Percentiles rank a stretch among this genome's conserved stretches.
Evolutionary conservation across 2,797 vertebrate species (phyloP).

Genomic region (Epinephelus coioides): DNA sequence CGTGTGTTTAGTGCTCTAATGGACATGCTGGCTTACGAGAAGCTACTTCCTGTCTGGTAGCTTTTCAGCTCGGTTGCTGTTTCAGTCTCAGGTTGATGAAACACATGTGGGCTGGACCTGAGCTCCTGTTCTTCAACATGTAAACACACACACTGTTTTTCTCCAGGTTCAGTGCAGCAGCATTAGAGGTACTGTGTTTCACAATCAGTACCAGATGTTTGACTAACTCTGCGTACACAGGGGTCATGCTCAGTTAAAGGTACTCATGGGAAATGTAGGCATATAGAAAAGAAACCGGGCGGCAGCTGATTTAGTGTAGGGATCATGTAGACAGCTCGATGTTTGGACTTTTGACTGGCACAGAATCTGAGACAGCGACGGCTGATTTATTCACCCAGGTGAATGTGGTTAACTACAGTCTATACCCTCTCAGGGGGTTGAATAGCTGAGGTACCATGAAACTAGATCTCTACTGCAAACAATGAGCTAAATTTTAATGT

Average conservation of each 20-base stretch:
- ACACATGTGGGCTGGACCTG: constrained; percentile 41
- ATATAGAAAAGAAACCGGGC: constrained; percentile 13
- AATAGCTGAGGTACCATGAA: constrained; percentile 21
- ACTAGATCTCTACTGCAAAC: constrained; percentile 33
- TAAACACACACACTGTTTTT: constrained; percentile 43
- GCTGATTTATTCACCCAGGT: constrained; percentile 48
- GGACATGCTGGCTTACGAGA: constrained; percentile 20
- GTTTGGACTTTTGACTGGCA: constrained; percentile 9
- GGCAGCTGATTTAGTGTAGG: constrained; percentile 23
- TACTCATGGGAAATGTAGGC: constrained; percentile 63
- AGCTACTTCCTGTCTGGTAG: constrained; percentile 33
- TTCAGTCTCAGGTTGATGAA: constrained; percentile 58
- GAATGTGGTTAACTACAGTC: constrained; percentile 11
- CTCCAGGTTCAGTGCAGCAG: constrained; percentile 33
- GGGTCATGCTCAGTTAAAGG: constrained; percentile 50
- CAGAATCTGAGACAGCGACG: constrained; percentile 10
- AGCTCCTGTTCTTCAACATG: constrained; percentile 49
- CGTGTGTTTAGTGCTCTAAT: constrained; percentile 16
- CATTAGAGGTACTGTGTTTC: constrained; percentile 37
- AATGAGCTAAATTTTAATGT: constrained; percentile 4
- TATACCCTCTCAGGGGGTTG: neutral
- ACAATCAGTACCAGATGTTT: constrained; percentile 79
- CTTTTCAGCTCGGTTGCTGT: constrained; percentile 34
- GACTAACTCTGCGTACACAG: constrained; percentile 9
- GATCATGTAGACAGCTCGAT: constrained; percentile 8